A percentile compares a stretch with the other conserved stretches of the same genome.
These are phyloP conservation scores for Paraplagusia blochii DNA, from an alignment of 2,113 vertebrate genomes.

Conservation along the genomic window DNA sequence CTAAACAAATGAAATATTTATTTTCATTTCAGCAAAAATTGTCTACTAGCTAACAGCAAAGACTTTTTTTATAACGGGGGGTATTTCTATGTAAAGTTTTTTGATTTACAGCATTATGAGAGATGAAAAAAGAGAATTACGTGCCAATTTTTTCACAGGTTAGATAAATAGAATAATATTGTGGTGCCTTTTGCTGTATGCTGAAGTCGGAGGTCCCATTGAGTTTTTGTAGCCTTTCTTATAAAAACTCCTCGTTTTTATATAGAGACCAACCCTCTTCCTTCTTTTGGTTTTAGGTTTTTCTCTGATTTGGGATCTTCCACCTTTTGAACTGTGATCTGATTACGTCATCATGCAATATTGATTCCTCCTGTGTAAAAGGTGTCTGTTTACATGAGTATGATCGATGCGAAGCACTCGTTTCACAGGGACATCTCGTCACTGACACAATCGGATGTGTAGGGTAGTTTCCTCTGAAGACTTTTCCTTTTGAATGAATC, in stretches of 20 bases:
- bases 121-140: conserved; percentile 84
- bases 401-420: conserved; percentile 58
- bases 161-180: conserved; percentile 96
- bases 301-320: conserved; percentile 79
- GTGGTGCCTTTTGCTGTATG: conserved; percentile 99
- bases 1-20: conserved; percentile 99
- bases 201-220: conserved; percentile 92
- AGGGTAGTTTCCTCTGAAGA: conserved; percentile 52
- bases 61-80: conserved; percentile 97
- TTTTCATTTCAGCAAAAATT: conserved; percentile 99
- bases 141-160: conserved; percentile 99
- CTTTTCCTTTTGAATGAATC: conserved; percentile 35
- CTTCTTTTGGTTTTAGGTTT: conserved; percentile 73
- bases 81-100: conserved; percentile 98
- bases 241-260: conserved; percentile 82
- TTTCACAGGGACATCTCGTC: conserved; percentile 67
- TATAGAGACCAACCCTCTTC: conserved; percentile 75
- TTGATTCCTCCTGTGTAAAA: conserved; percentile 79
- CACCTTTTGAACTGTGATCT: conserved; percentile 82
- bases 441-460: conserved; percentile 58
- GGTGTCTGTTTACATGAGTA: conserved; percentile 81
- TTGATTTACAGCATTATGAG: conserved; percentile 96
- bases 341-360: conserved; percentile 83
- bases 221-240: conserved; percentile 91
- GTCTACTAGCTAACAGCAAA: conserved; percentile 99